Base-by-base conservation (phyloP, 2,888 invertebrate genomes). In the Eristalinus aeneus region DNA sequence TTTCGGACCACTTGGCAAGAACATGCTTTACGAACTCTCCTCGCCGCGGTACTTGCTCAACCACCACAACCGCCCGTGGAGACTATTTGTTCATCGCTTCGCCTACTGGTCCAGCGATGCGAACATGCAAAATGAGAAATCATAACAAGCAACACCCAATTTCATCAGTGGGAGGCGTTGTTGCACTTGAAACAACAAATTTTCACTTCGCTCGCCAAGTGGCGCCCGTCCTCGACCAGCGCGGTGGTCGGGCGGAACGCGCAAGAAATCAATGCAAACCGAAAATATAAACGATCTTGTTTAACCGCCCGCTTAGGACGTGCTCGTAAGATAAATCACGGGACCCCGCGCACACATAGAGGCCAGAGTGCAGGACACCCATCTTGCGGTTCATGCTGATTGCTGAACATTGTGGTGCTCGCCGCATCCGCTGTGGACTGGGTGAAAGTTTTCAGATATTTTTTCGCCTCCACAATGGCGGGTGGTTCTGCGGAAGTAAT, bases 231-330 rank as follows among this genome's bases (percentile, higher is more conserved):
- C 12, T 27, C 53, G 46, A 16, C 32, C 67, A 2, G 8, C 12
- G 3, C 61, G 12, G 46, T 22, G 58, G 39, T 58, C 36, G 31
- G 60, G 12, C n/a, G 20, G 71, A 31, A 72, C 6, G 54, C 27
- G 67, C 34, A 67, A 81, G 56, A 78, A 22, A 58, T 74, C 76
- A 77, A 77, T 77, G 67, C 11, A 69, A 86, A 76, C 85, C 65
- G 2, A 81, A 86, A 82, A 77, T 77, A 81, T 79, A 82, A 86
- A 86, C 78, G 82, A 86, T 86, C 82, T 77, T 82, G 82, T 86
- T 86, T 82, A 82, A 86, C 86, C 86, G 82, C 86, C 86, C 86
- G 82, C 82, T 82, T 65, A 72, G 82, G 77, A 78, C 82, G 78
- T 54, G 64, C 77, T 86, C 82, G 81, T 86, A 77, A 86, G 78